Evolutionary conservation across 2,888 invertebrate genomes (phyloP).

Genomic region (Sphecodes monilicornis): DNA sequence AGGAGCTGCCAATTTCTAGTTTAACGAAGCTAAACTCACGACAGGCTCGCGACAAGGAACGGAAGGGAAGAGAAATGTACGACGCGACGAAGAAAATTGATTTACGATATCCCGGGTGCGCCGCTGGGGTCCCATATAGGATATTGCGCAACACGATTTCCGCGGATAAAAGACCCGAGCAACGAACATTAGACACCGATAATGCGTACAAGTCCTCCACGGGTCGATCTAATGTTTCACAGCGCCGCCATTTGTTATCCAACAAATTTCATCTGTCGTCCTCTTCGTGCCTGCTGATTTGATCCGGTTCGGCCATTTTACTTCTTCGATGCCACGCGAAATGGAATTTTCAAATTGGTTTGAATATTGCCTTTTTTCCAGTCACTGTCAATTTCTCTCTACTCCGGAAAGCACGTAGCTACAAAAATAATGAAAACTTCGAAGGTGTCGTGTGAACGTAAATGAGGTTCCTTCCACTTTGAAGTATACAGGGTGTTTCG

Average conservation of each 20-base stretch:
- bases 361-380: not conserved
- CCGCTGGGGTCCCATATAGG: constrained; percentile 47
- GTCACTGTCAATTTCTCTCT: not conserved
- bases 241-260: constrained; percentile 19
- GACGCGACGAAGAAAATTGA: constrained; percentile 62
- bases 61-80: constrained; percentile 38
- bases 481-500: too few relatives aligned
- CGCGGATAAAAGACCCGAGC: constrained; percentile 41
- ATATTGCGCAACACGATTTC: constrained; percentile 52
- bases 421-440: not conserved
- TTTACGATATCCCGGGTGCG: constrained; percentile 56
- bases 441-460: too few relatives aligned
- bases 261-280: constrained; percentile 21
- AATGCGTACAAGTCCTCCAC: constrained; percentile 20
- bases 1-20: constrained; percentile 39
- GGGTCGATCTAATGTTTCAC: constrained; percentile 32
- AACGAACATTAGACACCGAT: constrained; percentile 19
- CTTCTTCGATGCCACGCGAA: not conserved
- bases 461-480: too few relatives aligned
- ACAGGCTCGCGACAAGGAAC: constrained; percentile 13
- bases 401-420: not conserved
- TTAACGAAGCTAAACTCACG: constrained; percentile 51
- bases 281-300: not conserved
- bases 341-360: not conserved
- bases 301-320: not conserved